A percentile compares a stretch with the other conserved stretches of the same genome.
Evolutionary conservation across 2,113 vertebrate genomes (phyloP).

Genomic region (Theristicus caerulescens): DNA sequence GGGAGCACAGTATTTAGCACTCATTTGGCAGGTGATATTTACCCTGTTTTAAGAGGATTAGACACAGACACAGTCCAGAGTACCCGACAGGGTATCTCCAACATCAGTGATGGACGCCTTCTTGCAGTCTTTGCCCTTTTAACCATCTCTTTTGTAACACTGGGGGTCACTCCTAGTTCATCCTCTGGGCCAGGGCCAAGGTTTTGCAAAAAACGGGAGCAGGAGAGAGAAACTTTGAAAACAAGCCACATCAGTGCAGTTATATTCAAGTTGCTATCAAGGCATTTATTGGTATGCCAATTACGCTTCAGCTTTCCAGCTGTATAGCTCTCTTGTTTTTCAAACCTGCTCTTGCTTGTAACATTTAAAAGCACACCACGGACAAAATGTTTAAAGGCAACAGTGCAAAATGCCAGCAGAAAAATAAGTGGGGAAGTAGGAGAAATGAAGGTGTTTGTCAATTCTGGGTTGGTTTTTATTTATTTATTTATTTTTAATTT

Average conservation of each 20-base stretch:
- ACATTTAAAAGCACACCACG: not conserved
- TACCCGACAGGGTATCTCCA: not conserved
- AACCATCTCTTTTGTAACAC: not conserved
- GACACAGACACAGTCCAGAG: not conserved
- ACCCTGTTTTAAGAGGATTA: slow-evolving; percentile 1
- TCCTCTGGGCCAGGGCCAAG: not conserved
- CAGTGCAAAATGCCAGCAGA: not conserved
- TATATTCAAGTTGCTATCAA: not conserved
- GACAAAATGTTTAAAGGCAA: not conserved
- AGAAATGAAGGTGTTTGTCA: not conserved
- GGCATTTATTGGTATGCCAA: not conserved
- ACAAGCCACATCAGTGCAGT: not conserved
- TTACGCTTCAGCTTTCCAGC: not conserved
- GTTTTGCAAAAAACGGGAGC: not conserved
- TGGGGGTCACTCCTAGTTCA: not conserved
- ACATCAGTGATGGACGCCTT: fast-evolving
- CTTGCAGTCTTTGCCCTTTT: not conserved
- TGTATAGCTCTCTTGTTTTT: not conserved
- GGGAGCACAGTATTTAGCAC: not conserved
- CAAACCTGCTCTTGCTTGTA: not conserved
- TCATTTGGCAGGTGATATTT: not conserved
- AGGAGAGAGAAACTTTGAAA: not conserved
- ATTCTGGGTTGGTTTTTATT: not conserved
- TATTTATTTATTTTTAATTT: not conserved
- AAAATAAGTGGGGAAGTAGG: not conserved